These are phyloP conservation scores for Anabacerthia variegaticeps DNA, from an alignment of 2,797 vertebrate species.

Conservation along the genomic window DNA sequence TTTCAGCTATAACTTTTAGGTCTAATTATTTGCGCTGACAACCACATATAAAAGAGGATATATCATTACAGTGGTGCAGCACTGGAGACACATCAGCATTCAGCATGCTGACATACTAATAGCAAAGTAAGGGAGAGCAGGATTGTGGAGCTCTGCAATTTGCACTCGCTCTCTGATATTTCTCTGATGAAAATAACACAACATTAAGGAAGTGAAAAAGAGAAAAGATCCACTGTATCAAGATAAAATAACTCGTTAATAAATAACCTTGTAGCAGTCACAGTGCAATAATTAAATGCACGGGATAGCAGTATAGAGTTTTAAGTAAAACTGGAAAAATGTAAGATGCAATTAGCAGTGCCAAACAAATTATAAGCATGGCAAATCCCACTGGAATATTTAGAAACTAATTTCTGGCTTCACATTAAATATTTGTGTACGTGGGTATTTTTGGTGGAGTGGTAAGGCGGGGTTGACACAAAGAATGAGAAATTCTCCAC, in stretches of 20 bases:
- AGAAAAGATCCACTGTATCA: slow-evolving; percentile 76
- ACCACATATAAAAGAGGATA: slow-evolving; percentile 77
- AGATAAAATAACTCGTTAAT: slow-evolving; percentile 84
- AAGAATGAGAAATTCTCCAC: not conserved
- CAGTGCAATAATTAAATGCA: slow-evolving; percentile 83
- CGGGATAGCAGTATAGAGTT: slow-evolving; percentile 75
- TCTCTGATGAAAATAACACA: slow-evolving; percentile 84
- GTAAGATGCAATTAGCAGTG: slow-evolving; percentile 77
- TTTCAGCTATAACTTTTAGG: slow-evolving; percentile 83
- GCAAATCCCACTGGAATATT: slow-evolving; percentile 77
- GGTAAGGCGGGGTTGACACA: not conserved
- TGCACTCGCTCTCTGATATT: slow-evolving; percentile 78
- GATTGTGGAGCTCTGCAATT: slow-evolving; percentile 74
- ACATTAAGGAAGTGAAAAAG: slow-evolving; percentile 74
- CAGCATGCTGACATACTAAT: slow-evolving; percentile 78
- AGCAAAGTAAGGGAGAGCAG: slow-evolving; percentile 71
- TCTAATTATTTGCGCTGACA: slow-evolving; percentile 82
- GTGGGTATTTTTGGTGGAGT: slow-evolving; percentile 68
- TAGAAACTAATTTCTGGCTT: slow-evolving; percentile 77
- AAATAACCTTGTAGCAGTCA: slow-evolving; percentile 80
- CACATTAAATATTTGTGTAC: slow-evolving; percentile 73
- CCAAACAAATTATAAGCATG: slow-evolving; percentile 80
- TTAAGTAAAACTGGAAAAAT: slow-evolving; percentile 79
- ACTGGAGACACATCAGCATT: slow-evolving; percentile 73
- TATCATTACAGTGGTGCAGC: slow-evolving; percentile 71